Percentiles rank a stretch among this genome's conserved stretches.
Conservation (phyloP, 2,888 invertebrate genomes). For the Sphaerophoria taeniata region DNA sequence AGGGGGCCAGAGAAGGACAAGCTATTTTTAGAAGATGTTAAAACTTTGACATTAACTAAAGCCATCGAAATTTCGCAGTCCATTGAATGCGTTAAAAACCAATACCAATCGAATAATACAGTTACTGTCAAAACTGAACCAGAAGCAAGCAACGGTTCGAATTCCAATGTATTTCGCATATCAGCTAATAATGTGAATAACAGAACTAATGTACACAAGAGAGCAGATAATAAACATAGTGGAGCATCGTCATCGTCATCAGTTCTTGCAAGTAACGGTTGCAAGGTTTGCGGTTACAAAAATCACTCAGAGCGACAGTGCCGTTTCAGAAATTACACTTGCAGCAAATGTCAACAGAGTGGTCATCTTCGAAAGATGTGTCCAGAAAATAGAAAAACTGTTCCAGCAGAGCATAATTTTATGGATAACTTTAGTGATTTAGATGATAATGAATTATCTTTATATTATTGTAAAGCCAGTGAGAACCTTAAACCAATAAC, state of each 20-base stretch:
- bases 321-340: slow-evolving; percentile 5
- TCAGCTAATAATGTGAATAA: neutral
- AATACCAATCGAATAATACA: slow-evolving; percentile 24
- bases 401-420: slow-evolving; percentile 15
- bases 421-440: slow-evolving; percentile 8
- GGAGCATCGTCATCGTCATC: slow-evolving; percentile 5
- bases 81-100: slow-evolving; percentile 10
- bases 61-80: neutral
- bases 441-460: slow-evolving; percentile 20
- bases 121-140: slow-evolving; percentile 18
- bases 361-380: slow-evolving; percentile 32
- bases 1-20: slow-evolving; percentile 64
- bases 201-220: neutral
- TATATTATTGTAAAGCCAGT: slow-evolving; percentile 28
- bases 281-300: slow-evolving; percentile 30
- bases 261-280: neutral
- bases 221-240: neutral
- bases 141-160: neutral
- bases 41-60: neutral
- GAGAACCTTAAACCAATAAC: slow-evolving; percentile 8
- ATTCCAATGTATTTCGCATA: slow-evolving; percentile 8
- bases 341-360: slow-evolving; percentile 8
- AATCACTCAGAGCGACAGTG: slow-evolving; percentile 18
- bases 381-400: slow-evolving; percentile 1
- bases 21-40: slow-evolving; percentile 63